Base-by-base conservation (phyloP, 2,113 vertebrate genomes). In the Brachirus orientalis region DNA sequence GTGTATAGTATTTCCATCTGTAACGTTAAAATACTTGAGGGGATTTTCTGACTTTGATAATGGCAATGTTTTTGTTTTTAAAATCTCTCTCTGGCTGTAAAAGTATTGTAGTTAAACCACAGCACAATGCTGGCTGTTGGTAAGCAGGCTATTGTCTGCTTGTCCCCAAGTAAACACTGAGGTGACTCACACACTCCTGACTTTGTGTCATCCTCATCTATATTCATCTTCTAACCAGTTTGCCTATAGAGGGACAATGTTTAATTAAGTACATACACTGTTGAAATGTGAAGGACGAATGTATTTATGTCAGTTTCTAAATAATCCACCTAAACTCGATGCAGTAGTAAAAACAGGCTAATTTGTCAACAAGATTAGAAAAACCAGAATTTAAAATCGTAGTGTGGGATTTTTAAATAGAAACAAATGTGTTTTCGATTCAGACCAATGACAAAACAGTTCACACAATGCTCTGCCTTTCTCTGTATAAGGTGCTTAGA, bases 101-200 rank as follows among this genome's bases (percentile, higher is more conserved):
- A 68, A 69, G 40, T 48, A 22, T 40, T 72, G 78, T 67, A 46
- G 56, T 82, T 40, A 22, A 56, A 19, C 43, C 56, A 69, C 57
- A n/a, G 35, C 50, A 40, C 20, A 20, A 8, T 22, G 60, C 1
- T 54, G 60, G 66, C 60, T 54, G 55, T 62, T 63, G 63, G 19
- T 22, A 5, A 45, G 20, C 38, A 41, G 60, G 35, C 54, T 56
- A 60, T 69, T 64, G 45, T 52, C 63, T 63, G 47, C 64, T 44
- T 22, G 33, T 59, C 50, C 37, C 53, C 5, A 13, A 56, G 41
- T 40, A 44, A 53, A 77, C 51, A 75, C 70, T 35, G 66, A 19
- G 58, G 74, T 83, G 86, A 87, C 57, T 88, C 83, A 80, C 58
- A 79, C 68, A 16, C 72, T 43, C 1, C 52, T 63, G 78, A 77